Conservation (phyloP, 2,888 invertebrate genomes). For the Parascotia fuliginaria region DNA sequence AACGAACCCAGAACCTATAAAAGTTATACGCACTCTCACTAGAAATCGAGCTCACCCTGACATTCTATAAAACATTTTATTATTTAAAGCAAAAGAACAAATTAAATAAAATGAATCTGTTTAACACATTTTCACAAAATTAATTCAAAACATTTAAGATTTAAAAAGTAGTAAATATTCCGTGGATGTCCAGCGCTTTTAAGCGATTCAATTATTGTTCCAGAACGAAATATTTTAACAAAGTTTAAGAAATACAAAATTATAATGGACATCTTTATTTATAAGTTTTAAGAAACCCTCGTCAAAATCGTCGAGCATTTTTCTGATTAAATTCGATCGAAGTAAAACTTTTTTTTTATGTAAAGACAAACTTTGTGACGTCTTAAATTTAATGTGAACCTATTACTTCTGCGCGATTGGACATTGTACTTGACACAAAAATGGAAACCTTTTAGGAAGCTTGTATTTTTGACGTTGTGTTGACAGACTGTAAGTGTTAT, state of each 20-base stretch:
- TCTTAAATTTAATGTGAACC: conserved; percentile 33
- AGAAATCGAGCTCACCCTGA: no score
- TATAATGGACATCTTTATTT: conserved; percentile 34
- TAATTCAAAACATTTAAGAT: no score
- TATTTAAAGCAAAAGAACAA: no score
- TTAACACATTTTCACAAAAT: no score
- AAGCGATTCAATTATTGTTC: conserved; percentile 14
- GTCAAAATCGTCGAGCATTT: conserved; percentile 31
- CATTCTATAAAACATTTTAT: no score
- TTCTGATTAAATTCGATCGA: conserved; percentile 35
- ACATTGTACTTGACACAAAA: conserved; percentile 35
- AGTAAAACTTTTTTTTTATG: conserved; percentile 26
- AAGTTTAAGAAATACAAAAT: conserved; percentile 28
- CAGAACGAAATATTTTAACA: conserved; percentile 2
- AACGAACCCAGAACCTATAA: no score
- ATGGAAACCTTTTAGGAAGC: conserved; percentile 38
- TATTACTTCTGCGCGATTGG: conserved; percentile 39
- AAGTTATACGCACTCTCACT: no score
- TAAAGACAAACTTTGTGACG: conserved; percentile 26
- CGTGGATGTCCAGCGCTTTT: background rate
- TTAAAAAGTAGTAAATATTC: no score
- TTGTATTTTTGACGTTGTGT: conserved; percentile 27
- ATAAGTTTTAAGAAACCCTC: conserved; percentile 33
- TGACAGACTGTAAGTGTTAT: conserved; percentile 32
- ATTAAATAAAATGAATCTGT: no score